Base-by-base conservation (phyloP, 2,113 vertebrate species). In the Barbus barbus region DNA sequence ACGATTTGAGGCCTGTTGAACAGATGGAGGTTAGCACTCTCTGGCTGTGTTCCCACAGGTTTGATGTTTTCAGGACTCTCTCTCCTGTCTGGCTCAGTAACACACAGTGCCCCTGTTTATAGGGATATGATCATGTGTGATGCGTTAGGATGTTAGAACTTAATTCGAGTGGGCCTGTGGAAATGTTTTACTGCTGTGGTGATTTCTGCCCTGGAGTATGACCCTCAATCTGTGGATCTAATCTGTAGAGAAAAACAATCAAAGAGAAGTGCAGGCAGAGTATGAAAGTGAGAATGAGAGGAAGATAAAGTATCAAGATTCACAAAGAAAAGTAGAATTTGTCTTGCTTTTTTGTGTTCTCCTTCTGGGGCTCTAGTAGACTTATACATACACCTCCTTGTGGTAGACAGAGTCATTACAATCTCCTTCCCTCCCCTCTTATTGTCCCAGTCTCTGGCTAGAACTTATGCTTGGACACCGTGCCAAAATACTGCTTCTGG, bases 331-430 rank as follows among this genome's bases (percentile, higher is more conserved):
- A 31, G 2, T 63, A 46, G 20, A 60, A 78, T 38, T 5, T 61
- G 22, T 78, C 51, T 46, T 1, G 41, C 36, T 44, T 63, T 63
- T 79, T 63, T 6, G 8, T 18, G 8, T 48, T 36, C 44, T 81
- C 20, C 48, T 20, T 9, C n/a, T 38, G 26, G 36, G 41, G n/a
- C 8, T n/a, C 56, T 8, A n/a, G 36, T n/a, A 84, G 81, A 86
- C 81, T 89, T 26, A 78, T 63, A 84, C 80, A 86, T 46, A 85
- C 90, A 86, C 93, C 92, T 90, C 90, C 92, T 92, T 92, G 93
- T 94, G 93, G 93, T 88, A 81, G 87, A 88, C 87, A 81, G 83
- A 72, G 85, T 87, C 87, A 91, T 87, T 91, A 85, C 91, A 91
- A 78, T 26, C 38, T 87, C 18, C 20, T 85, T 33, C 33, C 20